phyloP scores from a whole-genome alignment of 53 echinoderm and acorn worm species.

The Mesocentrotus franciscanus region DNA sequence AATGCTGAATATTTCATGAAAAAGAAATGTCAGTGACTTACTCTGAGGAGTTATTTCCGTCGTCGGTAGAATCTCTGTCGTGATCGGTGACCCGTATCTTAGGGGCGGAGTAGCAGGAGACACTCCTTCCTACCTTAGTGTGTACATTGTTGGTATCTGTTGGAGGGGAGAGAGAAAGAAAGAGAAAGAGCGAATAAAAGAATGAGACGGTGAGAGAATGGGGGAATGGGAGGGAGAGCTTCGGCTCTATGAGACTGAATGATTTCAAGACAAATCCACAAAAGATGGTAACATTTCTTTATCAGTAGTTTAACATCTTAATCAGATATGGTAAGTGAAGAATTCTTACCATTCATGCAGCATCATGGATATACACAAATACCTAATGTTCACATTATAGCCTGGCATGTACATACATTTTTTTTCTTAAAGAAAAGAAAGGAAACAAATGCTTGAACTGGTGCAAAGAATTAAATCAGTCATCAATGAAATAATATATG shows the following conservation, averaged over 20 bases:
- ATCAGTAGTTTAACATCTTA: not conserved
- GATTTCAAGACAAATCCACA: not conserved
- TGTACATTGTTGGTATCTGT: constrained; percentile 27
- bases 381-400: not conserved
- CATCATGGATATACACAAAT: no score
- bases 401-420: not conserved
- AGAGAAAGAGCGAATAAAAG: not conserved
- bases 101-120: constrained; percentile 46
- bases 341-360: no score
- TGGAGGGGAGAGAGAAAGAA: not conserved
- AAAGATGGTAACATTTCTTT: not conserved
- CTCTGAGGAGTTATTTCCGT: constrained; percentile 24
- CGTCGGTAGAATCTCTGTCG: constrained; percentile 29
- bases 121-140: constrained; percentile 28
- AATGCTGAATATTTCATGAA: not conserved
- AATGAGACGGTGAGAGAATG: not conserved
- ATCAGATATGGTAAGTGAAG: not conserved
- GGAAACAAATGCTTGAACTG: no score
- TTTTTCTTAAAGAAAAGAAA: no score
- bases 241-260: no score
- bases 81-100: constrained; percentile 26
- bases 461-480: no score
- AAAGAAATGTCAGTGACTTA: constrained; percentile 1
- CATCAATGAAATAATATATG: no score
- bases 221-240: no score